Percentiles rank a stretch among this genome's conserved stretches.
phyloP scores from a whole-genome alignment of 2,888 invertebrate genomes.

The Callyntrura guangdongensis region DNA sequence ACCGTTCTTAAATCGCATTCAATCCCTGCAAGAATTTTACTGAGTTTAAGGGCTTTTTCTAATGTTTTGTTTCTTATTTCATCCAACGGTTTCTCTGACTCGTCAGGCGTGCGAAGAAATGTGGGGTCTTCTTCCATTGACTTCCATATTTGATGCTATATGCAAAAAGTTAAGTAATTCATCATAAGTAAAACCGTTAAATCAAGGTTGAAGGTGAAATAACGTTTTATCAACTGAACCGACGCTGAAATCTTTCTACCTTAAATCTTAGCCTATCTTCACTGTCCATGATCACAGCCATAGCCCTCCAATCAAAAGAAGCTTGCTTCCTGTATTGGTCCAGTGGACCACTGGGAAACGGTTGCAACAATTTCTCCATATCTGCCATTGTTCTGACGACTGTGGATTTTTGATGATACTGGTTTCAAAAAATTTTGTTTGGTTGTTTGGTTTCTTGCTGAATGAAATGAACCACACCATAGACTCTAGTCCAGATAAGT shows the following conservation, averaged over 20 bases:
- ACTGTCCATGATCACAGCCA: constrained; percentile 93
- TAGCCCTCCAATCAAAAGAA: constrained; percentile 94
- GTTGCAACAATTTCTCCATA: constrained; percentile 24
- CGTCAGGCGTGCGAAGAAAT: constrained; percentile 39
- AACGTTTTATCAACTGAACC: too few relatives aligned
- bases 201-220: constrained; percentile 5
- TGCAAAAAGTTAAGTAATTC: neutral
- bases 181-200: too few relatives aligned
- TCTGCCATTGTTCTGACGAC: constrained; percentile 19
- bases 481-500: too few relatives aligned
- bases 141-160: constrained; percentile 63
- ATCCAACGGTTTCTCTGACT: constrained; percentile 32
- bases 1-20: constrained; percentile 55
- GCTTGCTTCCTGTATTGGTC: constrained; percentile 92
- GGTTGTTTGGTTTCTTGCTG: too few relatives aligned
- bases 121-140: constrained; percentile 53
- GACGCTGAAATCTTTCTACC: constrained; percentile 88
- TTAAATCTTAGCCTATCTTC: constrained; percentile 91
- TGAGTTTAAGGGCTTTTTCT: constrained; percentile 59
- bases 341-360: constrained; percentile 89
- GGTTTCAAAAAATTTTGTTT: too few relatives aligned
- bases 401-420: too few relatives aligned
- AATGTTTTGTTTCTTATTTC: constrained; percentile 57
- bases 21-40: constrained; percentile 38
- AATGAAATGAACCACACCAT: neutral